phyloP scores from a whole-genome alignment of 92 coral and sea anemone species.

The Epizoanthus ramosus region DNA sequence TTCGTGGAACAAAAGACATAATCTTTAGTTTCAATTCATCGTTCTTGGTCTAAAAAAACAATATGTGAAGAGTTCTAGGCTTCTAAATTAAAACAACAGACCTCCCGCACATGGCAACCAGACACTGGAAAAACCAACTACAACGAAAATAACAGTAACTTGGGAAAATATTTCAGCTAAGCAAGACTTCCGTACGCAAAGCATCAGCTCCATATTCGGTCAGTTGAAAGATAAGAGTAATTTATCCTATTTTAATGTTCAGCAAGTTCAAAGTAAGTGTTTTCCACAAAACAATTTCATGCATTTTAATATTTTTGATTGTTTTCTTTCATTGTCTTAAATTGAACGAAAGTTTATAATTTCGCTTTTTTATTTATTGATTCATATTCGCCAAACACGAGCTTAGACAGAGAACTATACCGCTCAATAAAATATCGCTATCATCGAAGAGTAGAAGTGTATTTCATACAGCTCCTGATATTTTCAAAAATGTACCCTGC shows the following conservation, averaged over 20 bases:
- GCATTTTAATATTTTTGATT: conserved; percentile 36
- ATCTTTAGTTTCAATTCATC: background rate
- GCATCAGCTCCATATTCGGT: background rate
- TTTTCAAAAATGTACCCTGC: conserved; percentile 29
- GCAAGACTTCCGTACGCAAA: background rate
- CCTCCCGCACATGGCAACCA: conserved; percentile 8
- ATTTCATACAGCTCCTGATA: conserved; percentile 8
- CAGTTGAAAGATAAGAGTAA: conserved; percentile 1
- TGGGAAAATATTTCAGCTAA: too few relatives aligned
- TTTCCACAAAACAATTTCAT: conserved; percentile 40
- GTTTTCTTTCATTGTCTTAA: conserved; percentile 38
- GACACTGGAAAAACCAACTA: conserved; percentile 6
- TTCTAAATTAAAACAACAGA: background rate
- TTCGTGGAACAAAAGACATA: too few relatives aligned
- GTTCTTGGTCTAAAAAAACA: background rate
- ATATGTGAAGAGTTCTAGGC: background rate
- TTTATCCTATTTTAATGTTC: conserved; percentile 5
- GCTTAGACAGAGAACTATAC: conserved; percentile 7
- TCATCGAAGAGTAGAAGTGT: background rate
- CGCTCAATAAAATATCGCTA: background rate
- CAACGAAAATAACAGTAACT: too few relatives aligned
- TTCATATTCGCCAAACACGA: conserved; percentile 15
- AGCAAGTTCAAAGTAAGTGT: conserved; percentile 37
- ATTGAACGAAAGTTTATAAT: conserved; percentile 44
- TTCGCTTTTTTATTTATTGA: conserved; percentile 36